Percentiles rank a stretch among this genome's conserved stretches.
phyloP scores from a whole-genome alignment of 2,888 invertebrate genomes.

The Epirrhoe tristata region DNA sequence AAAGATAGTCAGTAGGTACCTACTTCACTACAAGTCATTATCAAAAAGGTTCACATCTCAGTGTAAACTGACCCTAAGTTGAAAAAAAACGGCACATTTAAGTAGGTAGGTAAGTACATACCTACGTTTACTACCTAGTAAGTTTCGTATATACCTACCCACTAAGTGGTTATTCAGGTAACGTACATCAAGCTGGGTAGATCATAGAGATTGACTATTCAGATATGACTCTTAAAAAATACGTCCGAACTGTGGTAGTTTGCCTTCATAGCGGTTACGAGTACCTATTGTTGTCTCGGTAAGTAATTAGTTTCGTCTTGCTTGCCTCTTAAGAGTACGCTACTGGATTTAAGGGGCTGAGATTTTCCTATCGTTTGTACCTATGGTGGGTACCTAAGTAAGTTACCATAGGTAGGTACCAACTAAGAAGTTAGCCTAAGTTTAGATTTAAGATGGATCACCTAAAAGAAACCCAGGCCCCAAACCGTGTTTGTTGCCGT shows the following conservation, averaged over 20 bases:
- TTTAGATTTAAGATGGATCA: too few species aligned
- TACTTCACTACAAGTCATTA: too few species aligned
- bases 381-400: too few species aligned
- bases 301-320: constrained; percentile 39
- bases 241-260: constrained; percentile 37
- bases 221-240: constrained; percentile 32
- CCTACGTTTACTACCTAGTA: too few species aligned
- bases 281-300: constrained; percentile 37
- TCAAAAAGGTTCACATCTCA: too few species aligned
- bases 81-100: too few species aligned
- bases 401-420: not conserved
- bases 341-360: constrained; percentile 35
- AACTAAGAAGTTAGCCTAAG: not conserved
- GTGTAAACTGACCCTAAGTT: too few species aligned
- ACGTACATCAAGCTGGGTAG: not conserved
- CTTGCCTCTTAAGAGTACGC: constrained; percentile 21
- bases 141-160: too few species aligned
- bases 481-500: too few species aligned
- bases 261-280: constrained; percentile 40
- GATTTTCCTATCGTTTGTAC: too few species aligned
- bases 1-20: too few species aligned
- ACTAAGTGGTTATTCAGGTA: not conserved
- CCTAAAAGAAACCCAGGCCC: too few species aligned
- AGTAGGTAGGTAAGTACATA: not conserved
- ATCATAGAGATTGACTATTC: constrained; percentile 23